Evolutionary conservation across 2,888 invertebrate species (phyloP), one percentile per base, ranked within the genome.

Genomic region (Cephus pygmeus): DNA sequence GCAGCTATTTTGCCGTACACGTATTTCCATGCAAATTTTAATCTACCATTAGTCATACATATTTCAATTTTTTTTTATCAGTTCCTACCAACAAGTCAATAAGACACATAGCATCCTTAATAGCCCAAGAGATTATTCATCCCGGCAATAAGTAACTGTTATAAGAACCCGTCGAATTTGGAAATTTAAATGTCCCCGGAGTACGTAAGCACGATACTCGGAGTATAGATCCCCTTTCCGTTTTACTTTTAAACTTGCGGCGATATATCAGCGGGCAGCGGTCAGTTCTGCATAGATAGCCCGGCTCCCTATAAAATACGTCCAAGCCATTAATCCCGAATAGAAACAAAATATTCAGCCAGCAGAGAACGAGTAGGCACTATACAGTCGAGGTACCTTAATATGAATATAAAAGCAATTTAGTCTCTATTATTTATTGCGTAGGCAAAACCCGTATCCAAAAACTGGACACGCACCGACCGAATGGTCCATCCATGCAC

Each of bases 281-380:
- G 91, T 90, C 91, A 91, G 88, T 89, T 87, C 76, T 34, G 56
- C 76, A 69, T 71, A 76, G 69, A 76, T 71, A 71, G n/a, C 12
- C 75, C 75, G 56, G 68, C 71, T 84, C 88, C 88, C 90, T 91
- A 91, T 91, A 91, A 91, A 91, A 90, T 90, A 90, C 90, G 89
- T 91, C 87, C 91, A 82, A 91, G 89, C 91, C 91, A 91, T 91
- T 91, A 91, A 91, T 91, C 88, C 91, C 90, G 89, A 90, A 90
- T 90, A 87, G 89, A 88, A 89, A 84, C 87, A 89, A 90, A 90
- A 90, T 89, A 90, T 90, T 90, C 85, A 83, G 87, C 78, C 85
- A 82, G 80, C 79, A 77, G 76, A 79, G 81, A 85, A 85, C 84
- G 86, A 86, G 85, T 56, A 56, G 84, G 69, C 83, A 36, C 74